Conservation (phyloP, 2,888 invertebrate species). For the Ethmia dodecea region DNA sequence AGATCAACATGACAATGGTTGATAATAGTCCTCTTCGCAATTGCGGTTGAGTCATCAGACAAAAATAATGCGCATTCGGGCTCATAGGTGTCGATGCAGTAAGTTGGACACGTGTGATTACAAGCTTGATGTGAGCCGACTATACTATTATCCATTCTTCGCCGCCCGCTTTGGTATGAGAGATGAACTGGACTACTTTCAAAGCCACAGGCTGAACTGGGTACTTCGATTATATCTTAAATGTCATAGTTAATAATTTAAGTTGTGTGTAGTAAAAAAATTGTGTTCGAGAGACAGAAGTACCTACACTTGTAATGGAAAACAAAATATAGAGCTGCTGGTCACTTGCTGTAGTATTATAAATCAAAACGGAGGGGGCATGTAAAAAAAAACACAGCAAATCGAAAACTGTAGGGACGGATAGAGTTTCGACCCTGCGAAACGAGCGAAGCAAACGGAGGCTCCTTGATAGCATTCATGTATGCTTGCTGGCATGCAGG, state of each 20-base stretch:
- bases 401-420: no score
- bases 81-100: constrained; percentile 52
- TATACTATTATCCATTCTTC: constrained; percentile 44
- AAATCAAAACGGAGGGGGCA: no score
- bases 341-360: neutral
- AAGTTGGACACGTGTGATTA: constrained; percentile 60
- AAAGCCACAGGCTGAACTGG: neutral
- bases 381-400: no score
- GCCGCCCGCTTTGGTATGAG: constrained; percentile 23
- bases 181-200: neutral
- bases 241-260: neutral
- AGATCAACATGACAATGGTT: constrained; percentile 68
- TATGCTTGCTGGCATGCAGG: no score
- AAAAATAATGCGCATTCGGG: constrained; percentile 57
- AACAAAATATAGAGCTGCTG: neutral
- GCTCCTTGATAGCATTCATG: no score
- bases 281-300: no score
- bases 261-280: neutral
- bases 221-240: no score
- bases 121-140: constrained; percentile 55
- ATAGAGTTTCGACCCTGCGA: no score
- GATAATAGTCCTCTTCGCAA: constrained; percentile 39
- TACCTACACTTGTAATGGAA: neutral
- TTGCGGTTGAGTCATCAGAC: constrained; percentile 22
- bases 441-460: no score